Evolutionary conservation across 2,888 invertebrate genomes (phyloP), one percentile per base, ranked within the genome.

Genomic region (Ctena decussata): DNA sequence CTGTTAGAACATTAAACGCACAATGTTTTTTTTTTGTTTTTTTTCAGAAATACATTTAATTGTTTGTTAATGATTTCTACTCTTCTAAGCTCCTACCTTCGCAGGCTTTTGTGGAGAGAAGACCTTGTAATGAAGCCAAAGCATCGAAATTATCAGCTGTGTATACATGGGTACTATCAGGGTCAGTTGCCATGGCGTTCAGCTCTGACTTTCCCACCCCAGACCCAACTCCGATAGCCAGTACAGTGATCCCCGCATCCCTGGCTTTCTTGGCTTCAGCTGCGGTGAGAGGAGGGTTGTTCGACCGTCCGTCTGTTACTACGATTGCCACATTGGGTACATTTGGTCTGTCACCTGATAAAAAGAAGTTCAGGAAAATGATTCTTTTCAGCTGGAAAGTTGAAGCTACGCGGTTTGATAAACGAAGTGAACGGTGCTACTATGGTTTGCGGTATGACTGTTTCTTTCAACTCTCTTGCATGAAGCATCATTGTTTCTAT

Each of bases 141-240:
- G 93, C 92, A 44, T 91, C 92, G 73, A 95, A 94, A 70, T 91
- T 92, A 35, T 91, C 89, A 6, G 94, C 93, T 49, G 89, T 92
- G 88, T 91, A 95, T 41, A 93, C 92, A 85, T 94, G 93, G 24
- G 93, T 93, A 65, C 91, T 93, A 77, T 92, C 91, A 6, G 94
- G 94, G 71, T 92, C 89, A 0, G 92, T 92, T 65, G 93, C 94
- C 37, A 94, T 94, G 35, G 81, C 85, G 27, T 92, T 89, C 35
- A 94, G 83, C 81, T 94, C 93, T 0, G 74, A 32, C 37, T 82
- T 84, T 37, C 89, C 85, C 30, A 92, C 89, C 35, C 91, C 92
- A 35, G 76, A 89, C 12, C 93, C 93, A 18, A 94, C 89, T 49
- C 93, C 93, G 57, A 94, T 89, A 24, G 93, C 92, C 24, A 94